Percentiles rank a stretch among this genome's conserved stretches.
Conservation (phyloP, 2,113 vertebrate genomes). For the Urocitellus parryii region DNA sequence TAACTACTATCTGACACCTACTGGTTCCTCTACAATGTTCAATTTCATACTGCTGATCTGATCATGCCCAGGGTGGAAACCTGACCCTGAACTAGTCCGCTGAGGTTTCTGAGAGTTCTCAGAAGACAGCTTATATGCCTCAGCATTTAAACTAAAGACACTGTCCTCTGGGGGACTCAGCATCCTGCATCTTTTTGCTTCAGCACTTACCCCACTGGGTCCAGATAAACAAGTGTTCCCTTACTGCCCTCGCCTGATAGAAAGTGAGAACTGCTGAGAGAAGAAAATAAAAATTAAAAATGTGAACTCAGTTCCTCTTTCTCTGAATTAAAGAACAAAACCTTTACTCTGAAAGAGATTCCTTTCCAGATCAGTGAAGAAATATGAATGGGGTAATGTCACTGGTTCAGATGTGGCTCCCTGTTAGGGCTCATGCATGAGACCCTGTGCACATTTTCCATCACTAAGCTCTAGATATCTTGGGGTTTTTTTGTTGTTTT, state of each 20-base stretch:
- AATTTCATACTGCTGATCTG: no score
- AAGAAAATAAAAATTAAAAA: not conserved
- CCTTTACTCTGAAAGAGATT: not conserved
- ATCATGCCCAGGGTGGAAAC: no score
- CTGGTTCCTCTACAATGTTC: no score
- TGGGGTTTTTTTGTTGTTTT: no score
- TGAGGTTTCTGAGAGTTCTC: not conserved
- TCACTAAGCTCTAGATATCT: no score
- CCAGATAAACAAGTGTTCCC: not conserved
- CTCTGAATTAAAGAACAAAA: not conserved
- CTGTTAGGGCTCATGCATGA: not conserved
- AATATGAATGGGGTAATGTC: not conserved
- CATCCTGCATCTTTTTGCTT: not conserved
- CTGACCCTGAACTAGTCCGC: no score
- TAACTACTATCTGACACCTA: no score
- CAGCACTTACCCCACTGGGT: rapidly evolving
- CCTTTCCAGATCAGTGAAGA: not conserved
- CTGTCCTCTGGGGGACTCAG: not conserved
- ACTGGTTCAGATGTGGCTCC: not conserved
- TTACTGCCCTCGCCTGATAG: conserved; percentile 50
- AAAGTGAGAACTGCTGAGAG: not conserved
- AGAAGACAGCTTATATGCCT: not conserved
- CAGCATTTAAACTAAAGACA: not conserved
- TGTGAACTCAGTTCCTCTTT: not conserved
- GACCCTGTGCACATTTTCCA: no score